These are phyloP conservation scores for Promerops cafer DNA, from an alignment of 2,113 vertebrate species.

Conservation along the genomic window DNA sequence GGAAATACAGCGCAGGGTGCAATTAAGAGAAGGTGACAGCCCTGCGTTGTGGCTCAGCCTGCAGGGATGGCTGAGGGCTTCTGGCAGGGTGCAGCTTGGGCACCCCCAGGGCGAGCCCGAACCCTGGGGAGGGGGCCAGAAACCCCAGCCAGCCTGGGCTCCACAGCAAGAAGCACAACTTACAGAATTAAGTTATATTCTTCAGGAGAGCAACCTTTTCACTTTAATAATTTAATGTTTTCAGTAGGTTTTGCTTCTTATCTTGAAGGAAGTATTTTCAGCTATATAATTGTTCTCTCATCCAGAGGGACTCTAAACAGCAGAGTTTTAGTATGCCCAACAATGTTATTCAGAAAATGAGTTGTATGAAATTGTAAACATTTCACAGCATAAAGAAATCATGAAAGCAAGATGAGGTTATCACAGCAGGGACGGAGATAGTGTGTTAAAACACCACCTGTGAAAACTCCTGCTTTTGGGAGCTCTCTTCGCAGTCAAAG, in stretches of 20 bases:
- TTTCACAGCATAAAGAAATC: not conserved
- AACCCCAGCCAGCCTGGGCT: not conserved
- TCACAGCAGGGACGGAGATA: not conserved
- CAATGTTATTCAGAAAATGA: not conserved
- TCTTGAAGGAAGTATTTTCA: not conserved
- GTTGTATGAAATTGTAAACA: not conserved
- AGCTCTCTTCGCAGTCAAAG: not conserved
- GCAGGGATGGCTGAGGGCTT: not conserved
- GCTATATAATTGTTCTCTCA: not conserved
- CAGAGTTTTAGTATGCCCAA: not conserved
- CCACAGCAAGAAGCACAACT: not conserved
- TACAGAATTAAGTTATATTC: fast-evolving
- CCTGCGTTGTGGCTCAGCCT: not conserved
- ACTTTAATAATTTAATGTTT: not conserved
- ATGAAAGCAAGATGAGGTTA: not conserved
- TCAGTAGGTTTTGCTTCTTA: not conserved
- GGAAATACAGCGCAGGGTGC: not conserved
- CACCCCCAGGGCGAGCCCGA: not conserved
- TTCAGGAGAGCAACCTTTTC: not conserved
- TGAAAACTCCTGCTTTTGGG: not conserved
- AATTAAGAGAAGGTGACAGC: not conserved
- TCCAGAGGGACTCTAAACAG: not conserved
- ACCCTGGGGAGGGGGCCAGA: fast-evolving
- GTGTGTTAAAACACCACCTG: not conserved
- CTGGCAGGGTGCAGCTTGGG: not conserved